These are phyloP conservation scores for Macrophya annulata DNA, from an alignment of 2,888 invertebrate genomes.

Conservation along the genomic window DNA sequence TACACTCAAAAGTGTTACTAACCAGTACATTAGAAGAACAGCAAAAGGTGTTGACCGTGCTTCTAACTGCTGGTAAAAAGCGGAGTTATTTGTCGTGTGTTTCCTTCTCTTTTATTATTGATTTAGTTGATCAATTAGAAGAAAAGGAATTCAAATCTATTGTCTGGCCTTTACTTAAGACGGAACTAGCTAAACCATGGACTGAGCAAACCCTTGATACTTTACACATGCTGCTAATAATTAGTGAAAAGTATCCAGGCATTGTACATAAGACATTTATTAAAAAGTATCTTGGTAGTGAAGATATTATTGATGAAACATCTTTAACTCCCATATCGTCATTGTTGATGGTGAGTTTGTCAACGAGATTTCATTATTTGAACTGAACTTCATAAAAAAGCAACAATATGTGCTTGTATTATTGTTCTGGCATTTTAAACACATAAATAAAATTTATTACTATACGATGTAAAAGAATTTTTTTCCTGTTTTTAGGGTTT, in stretches of 20 bases:
- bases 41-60: constrained; percentile 78
- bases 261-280: constrained; percentile 81
- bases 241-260: constrained; percentile 80
- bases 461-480: constrained; percentile 48
- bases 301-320: constrained; percentile 83
- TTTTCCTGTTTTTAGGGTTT: constrained; percentile 80
- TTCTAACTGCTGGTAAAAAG: constrained; percentile 83
- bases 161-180: constrained; percentile 84
- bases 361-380: not conserved
- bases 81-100: constrained; percentile 84
- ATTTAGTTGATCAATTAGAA: constrained; percentile 83
- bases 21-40: constrained; percentile 81
- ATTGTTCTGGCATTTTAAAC: not conserved
- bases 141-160: constrained; percentile 81
- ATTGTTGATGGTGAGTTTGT: constrained; percentile 83
- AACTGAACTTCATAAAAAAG: not conserved
- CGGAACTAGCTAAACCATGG: constrained; percentile 84
- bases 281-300: constrained; percentile 82
- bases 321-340: constrained; percentile 82
- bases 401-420: not conserved
- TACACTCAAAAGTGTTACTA: constrained; percentile 84
- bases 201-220: constrained; percentile 85
- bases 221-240: constrained; percentile 83
- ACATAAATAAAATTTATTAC: not conserved
- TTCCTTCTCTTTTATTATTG: constrained; percentile 83